Evolutionary conservation across 2,113 vertebrate species (phyloP).

Genomic region (Oncorhynchus tshawytscha): DNA sequence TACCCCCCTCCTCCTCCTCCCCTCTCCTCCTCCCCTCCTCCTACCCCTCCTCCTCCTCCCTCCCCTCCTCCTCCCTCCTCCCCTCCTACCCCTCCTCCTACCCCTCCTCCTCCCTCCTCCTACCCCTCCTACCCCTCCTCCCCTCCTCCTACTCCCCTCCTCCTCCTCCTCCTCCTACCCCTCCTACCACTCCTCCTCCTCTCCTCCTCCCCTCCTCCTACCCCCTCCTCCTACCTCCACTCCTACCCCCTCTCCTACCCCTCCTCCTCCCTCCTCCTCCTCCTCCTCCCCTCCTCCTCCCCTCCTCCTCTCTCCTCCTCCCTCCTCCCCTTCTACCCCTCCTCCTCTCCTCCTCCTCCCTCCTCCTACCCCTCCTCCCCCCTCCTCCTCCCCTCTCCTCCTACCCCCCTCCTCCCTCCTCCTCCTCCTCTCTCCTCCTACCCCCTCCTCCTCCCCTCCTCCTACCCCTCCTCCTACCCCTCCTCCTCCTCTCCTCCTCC

Average conservation of each 20-base stretch:
- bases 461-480: no score
- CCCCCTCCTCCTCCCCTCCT: no score
- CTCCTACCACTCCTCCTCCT: no score
- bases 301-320: no score
- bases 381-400: neutral
- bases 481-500: no score
- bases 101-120: neutral
- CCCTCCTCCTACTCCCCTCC: no score
- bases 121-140: neutral
- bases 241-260: accelerated
- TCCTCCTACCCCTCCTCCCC: no score
- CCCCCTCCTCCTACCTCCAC: no score
- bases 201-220: no score
- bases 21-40: neutral
- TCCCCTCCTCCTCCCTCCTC: neutral
- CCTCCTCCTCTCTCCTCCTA: neutral
- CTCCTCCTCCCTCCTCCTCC: neutral
- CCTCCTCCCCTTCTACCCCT: neutral
- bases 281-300: neutral
- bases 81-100: neutral
- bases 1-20: slow-evolving; percentile 10
- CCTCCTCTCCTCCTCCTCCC: neutral
- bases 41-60: slow-evolving; percentile 12
- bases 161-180: no score
- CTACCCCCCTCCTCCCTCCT: neutral